These are phyloP conservation scores for Drosophila truncata DNA, from an alignment of 1,140 invertebrate genomes.

Conservation along the genomic window DNA sequence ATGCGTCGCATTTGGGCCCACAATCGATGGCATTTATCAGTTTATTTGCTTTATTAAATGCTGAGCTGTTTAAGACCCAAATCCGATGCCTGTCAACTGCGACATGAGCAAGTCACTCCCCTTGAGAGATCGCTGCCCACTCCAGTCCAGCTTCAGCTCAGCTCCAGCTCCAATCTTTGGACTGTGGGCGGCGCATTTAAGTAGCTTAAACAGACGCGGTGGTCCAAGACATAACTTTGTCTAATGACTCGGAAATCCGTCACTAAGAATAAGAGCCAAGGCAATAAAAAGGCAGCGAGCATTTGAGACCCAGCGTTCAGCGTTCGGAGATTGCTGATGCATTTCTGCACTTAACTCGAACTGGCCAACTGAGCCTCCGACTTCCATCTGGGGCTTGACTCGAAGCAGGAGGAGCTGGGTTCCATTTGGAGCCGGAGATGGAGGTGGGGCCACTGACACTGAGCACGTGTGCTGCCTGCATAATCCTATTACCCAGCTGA, in stretches of 20 bases:
- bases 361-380: slow-evolving; percentile 17
- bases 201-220: slow-evolving; percentile 83
- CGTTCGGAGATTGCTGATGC: slow-evolving; percentile 51
- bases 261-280: slow-evolving; percentile 81
- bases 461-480: slow-evolving; percentile 71
- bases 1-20: slow-evolving; percentile 55
- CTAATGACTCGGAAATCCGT: slow-evolving; percentile 85
- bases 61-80: slow-evolving; percentile 60
- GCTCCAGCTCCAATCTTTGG: slow-evolving; percentile 13
- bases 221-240: slow-evolving; percentile 83
- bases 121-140: slow-evolving; percentile 10
- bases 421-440: slow-evolving; percentile 4
- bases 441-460: slow-evolving; percentile 51
- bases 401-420: neutral
- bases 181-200: slow-evolving; percentile 73
- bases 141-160: slow-evolving; percentile 7
- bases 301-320: slow-evolving; percentile 67
- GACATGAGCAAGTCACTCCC: slow-evolving; percentile 71
- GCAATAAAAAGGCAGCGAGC: slow-evolving; percentile 76
- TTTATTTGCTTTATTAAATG: slow-evolving; percentile 81
- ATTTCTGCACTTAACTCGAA: slow-evolving; percentile 59
- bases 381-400: slow-evolving; percentile 14
- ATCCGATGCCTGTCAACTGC: slow-evolving; percentile 76
- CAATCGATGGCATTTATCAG: slow-evolving; percentile 51
- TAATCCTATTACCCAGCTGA: slow-evolving; percentile 76